These are phyloP conservation scores for Poecilus cupreus DNA, from an alignment of 2,888 invertebrate species.

Conservation along the genomic window DNA sequence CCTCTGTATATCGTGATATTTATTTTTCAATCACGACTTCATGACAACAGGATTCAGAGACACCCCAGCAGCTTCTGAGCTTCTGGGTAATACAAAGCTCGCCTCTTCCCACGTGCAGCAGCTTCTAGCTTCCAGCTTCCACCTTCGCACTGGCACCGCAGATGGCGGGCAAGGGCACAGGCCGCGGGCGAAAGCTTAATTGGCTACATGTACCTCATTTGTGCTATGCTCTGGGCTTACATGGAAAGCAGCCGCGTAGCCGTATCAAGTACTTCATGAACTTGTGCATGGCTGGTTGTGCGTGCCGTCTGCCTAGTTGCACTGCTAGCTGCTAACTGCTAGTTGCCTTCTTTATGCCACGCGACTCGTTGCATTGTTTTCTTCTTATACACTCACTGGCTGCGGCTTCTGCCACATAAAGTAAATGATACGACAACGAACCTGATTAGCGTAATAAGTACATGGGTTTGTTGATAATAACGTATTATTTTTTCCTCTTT, in stretches of 20 bases:
- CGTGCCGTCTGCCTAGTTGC: background rate
- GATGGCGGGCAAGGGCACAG: background rate
- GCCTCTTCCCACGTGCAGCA: background rate
- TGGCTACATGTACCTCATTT: conserved; percentile 70
- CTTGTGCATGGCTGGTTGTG: conserved; percentile 25
- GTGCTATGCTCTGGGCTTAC: conserved; percentile 68
- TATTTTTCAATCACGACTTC: too few relatives aligned
- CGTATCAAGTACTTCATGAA: conserved; percentile 54
- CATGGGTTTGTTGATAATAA: background rate
- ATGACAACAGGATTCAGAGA: too few relatives aligned
- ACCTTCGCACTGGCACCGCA: background rate
- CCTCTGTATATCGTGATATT: too few relatives aligned
- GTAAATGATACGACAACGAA: background rate
- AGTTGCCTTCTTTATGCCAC: conserved; percentile 21
- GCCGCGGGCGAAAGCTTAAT: conserved; percentile 67
- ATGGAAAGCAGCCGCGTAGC: conserved; percentile 63
- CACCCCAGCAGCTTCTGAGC: background rate
- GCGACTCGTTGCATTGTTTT: background rate
- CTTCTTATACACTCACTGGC: conserved; percentile 5
- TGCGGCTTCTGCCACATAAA: background rate
- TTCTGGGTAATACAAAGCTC: background rate
- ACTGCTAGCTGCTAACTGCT: background rate
- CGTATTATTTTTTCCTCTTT: background rate
- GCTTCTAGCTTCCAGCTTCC: background rate
- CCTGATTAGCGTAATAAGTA: background rate